These are phyloP conservation scores for Acrossocheilus wenchowensis DNA, from an alignment of 2,797 vertebrate species.

Conservation along the genomic window DNA sequence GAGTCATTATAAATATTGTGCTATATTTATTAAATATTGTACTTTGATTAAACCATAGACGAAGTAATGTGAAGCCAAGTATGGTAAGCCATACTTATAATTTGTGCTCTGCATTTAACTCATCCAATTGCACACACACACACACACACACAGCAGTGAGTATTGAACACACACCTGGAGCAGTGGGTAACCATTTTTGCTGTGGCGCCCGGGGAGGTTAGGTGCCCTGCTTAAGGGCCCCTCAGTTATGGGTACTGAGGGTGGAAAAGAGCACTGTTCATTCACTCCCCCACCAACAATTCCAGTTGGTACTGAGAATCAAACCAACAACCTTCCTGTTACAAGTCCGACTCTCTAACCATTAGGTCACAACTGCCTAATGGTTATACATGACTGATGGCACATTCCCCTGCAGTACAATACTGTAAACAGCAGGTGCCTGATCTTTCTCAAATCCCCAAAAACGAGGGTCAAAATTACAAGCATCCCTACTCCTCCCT, in stretches of 20 bases:
- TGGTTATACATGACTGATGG: not conserved
- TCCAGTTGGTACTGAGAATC: not conserved
- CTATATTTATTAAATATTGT: no score
- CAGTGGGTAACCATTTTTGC: no score
- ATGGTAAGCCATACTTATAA: no score
- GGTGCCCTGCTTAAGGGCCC: not conserved
- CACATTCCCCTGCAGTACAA: not conserved
- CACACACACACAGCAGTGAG: no score
- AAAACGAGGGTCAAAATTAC: not conserved
- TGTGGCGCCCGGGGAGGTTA: no score
- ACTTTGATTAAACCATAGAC: no score
- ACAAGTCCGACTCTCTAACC: not conserved
- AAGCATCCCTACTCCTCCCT: not conserved
- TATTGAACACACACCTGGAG: no score
- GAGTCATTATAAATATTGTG: not conserved
- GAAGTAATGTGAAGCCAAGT: no score
- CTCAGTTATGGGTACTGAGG: not conserved
- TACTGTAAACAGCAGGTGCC: constrained; percentile 3
- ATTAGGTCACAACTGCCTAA: not conserved
- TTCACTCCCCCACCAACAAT: not conserved
- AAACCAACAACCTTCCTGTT: not conserved
- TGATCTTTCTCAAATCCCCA: constrained; percentile 1
- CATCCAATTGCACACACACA: no score
- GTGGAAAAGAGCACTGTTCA: not conserved
- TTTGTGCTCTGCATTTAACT: no score